These are phyloP conservation scores for Drymodes brunneopygia DNA, from an alignment of 2,113 vertebrate genomes.

Conservation along the genomic window DNA sequence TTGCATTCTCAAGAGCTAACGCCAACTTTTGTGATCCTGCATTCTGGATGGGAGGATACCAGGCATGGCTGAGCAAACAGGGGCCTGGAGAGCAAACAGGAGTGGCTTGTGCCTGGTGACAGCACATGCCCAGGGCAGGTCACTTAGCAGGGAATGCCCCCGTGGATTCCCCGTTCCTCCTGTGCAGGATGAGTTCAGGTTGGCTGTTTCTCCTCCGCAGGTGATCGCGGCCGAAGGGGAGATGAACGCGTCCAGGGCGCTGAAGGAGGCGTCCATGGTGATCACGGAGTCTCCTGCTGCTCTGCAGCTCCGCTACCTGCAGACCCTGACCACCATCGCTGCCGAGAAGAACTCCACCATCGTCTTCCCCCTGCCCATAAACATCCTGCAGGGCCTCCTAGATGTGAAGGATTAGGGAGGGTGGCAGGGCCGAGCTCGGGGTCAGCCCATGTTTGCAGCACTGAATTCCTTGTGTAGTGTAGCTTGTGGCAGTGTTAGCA, in stretches of 20 bases:
- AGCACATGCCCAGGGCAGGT: not conserved
- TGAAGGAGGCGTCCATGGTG: slow-evolving; percentile 90
- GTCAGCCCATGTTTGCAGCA: not conserved
- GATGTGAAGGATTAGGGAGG: not conserved
- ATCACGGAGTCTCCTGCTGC: slow-evolving; percentile 87
- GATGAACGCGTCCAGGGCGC: slow-evolving; percentile 86
- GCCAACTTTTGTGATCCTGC: not conserved
- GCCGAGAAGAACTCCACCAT: slow-evolving; percentile 92
- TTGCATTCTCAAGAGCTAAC: not conserved
- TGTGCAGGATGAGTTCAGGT: not conserved
- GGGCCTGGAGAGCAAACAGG: not conserved
- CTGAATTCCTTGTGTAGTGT: not conserved
- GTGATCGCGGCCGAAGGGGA: slow-evolving; percentile 91
- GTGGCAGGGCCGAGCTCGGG: not conserved
- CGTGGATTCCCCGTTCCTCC: too few relatives aligned
- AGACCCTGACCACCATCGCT: slow-evolving; percentile 90
- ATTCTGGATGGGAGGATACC: rapidly evolving
- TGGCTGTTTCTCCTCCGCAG: slow-evolving; percentile 26
- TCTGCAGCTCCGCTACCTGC: slow-evolving; percentile 92
- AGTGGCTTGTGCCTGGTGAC: not conserved
- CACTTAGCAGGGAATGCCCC: not conserved
- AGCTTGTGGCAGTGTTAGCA: not conserved
- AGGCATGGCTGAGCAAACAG: not conserved
- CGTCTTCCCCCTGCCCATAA: slow-evolving; percentile 89
- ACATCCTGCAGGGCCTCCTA: slow-evolving; percentile 78